phyloP scores from a whole-genome alignment of 1,140 invertebrate genomes.

The Ectropis grisescens region DNA sequence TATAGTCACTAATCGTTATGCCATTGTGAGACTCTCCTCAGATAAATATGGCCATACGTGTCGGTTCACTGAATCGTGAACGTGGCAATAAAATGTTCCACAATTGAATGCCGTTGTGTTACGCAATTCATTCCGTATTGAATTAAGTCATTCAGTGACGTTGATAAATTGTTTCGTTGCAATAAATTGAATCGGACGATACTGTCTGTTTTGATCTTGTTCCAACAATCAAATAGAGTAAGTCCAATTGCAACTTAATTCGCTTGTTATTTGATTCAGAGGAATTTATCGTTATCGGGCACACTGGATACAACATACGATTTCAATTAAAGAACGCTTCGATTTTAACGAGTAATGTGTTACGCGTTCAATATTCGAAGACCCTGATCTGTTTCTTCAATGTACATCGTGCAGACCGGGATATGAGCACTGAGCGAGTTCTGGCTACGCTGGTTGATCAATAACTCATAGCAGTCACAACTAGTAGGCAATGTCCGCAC shows the following conservation, averaged over 20 bases:
- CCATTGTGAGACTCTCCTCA: constrained; percentile 27
- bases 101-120: constrained; percentile 13
- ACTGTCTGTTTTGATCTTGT: constrained; percentile 22
- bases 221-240: no score
- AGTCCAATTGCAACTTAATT: constrained; percentile 18
- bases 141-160: no score
- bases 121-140: no score
- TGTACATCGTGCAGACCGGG: background rate
- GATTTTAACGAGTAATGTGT: constrained; percentile 49
- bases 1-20: constrained; percentile 51
- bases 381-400: constrained; percentile 14
- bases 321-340: constrained; percentile 62
- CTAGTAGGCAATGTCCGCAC: constrained; percentile 48
- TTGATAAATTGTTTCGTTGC: no score
- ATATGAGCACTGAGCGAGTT: constrained; percentile 14
- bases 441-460: constrained; percentile 32
- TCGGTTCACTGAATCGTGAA: constrained; percentile 4
- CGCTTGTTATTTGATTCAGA: constrained; percentile 33
- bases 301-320: constrained; percentile 55
- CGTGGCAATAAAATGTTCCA: constrained; percentile 13
- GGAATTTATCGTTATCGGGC: constrained; percentile 35
- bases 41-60: constrained; percentile 11
- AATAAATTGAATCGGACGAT: background rate
- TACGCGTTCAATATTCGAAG: constrained; percentile 32
- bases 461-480: constrained; percentile 50